Conservation (phyloP, 2,797 vertebrate species). For the Hypotaenidia philippensis region DNA sequence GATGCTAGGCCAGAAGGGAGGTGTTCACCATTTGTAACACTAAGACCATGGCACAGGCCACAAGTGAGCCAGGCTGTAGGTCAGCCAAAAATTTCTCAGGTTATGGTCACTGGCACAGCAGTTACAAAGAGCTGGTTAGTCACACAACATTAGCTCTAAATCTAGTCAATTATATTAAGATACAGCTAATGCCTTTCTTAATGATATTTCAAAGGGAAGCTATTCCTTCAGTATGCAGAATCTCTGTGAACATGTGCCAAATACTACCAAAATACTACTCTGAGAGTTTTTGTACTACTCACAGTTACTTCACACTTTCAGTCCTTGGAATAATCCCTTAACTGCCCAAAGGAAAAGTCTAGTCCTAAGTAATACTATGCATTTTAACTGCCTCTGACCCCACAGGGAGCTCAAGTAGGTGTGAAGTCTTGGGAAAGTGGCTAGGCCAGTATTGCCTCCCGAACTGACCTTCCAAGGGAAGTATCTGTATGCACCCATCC, state of each 20-base stretch:
- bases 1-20: not conserved
- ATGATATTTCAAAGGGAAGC: not conserved
- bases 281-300: not conserved
- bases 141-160: not conserved
- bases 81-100: not conserved
- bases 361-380: not conserved
- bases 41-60: not conserved
- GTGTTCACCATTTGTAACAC: not conserved
- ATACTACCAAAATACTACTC: not conserved
- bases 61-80: not conserved
- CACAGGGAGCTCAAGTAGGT: not conserved
- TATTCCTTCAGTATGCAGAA: not conserved
- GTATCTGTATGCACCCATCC: not conserved
- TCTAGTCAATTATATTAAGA: not conserved
- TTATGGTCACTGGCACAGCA: not conserved
- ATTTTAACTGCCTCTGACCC: not conserved
- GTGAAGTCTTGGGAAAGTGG: not conserved
- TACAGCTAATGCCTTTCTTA: not conserved
- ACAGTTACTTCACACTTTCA: not conserved
- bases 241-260: not conserved
- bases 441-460: not conserved
- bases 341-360: not conserved
- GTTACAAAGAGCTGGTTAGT: not conserved
- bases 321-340: not conserved
- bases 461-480: not conserved